Evolutionary conservation across 2,797 vertebrate species (phyloP), one percentile per base, ranked within the genome.

Genomic region (Darevskia nairensis): DNA sequence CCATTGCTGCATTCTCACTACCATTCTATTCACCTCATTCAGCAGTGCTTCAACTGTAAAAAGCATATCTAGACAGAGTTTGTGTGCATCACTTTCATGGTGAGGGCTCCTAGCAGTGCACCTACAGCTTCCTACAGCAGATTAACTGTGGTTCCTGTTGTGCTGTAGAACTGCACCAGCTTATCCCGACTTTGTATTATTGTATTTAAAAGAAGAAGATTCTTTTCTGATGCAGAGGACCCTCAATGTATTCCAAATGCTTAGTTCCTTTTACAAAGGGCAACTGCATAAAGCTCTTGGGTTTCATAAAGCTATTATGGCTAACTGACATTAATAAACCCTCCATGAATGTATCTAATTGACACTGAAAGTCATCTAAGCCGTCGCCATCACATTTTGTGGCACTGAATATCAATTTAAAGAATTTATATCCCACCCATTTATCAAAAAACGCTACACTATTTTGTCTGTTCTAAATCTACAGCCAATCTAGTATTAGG

Each of bases 121-220:
- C 27, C 27, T 80, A 13, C 11, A 84, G n/a, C 32, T 61, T 15
- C 82, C 0, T 0, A 23, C 8, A 25, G n/a, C 72, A 0, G 0
- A 0, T 11, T 41, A 50, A 27, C 74, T 84, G 21, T n/a, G 85
- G 9, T 32, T 27, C 35, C 19, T 77, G 32, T 0, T 69, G 44
- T 59, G 69, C 80, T 86, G 82, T 25, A 8, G 6, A 3, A 3
- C 4, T 13, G 7, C 32, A 64, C 86, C 72, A 82, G 0, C 8
- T 23, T 88, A 39, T 0, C 17, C 82, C 80, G 69, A 66, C n/a
- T 82, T 32, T 7, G 23, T 5, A 4, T 85, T 89, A 80, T 74
- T 80, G 86, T 44, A 32, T 11, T 71, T 55, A 39, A 86, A 41
- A n/a, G 0, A 41, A n/a, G 0, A 81, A 25, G 86, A 81, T 29